Evolutionary conservation across 2,888 invertebrate species (phyloP), one percentile per base, ranked within the genome.

Genomic region (Rotaria macrura): DNA sequence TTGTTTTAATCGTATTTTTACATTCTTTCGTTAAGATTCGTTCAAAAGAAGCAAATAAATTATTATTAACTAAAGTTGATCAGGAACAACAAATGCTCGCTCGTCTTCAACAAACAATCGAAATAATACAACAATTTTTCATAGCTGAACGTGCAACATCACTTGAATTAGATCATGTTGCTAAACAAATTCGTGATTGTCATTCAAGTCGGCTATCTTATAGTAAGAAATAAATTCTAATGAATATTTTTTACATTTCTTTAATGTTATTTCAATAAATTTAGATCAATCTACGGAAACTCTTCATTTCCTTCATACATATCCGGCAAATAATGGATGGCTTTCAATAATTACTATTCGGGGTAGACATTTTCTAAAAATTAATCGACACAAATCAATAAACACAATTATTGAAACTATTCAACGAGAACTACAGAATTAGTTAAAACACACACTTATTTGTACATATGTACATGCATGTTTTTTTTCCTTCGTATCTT

Each of bases 211-310:
- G 9, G 12, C 43, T 79, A 12, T 79, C 79, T 25, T 79, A 43
- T 79, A 25, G 79, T 79, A 79, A 79, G 43, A 43, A 79, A 43
- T 43, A 25, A 79, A 79, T 25, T 79, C n/a, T 5, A 25, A 34
- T 43, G 43, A 14, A 43, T n/a, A 6, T 2, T 40, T 20, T 52
- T 52, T 6, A 23, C 17, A 52, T 52, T 52, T 52, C 17, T 17
- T 12, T 43, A 2, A 79, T 43, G 25, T 79, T 43, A n/a, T 79
- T 79, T 43, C n/a, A 43, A 79, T 79, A 43, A 43, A 43, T 79
- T n/a, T 79, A 79, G 79, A 40, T 43, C 79, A 79, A 79, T 79
- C 43, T n/a, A 79, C 43, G 79, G 79, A 79, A 79, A 43, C 79
- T 0, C 10, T 79, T 43, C 79, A n/a, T 43, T 79, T 43, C 43